These are phyloP conservation scores for Rhinolophus ferrumequinum DNA, from an alignment of 2,113 vertebrate species.

Conservation along the genomic window DNA sequence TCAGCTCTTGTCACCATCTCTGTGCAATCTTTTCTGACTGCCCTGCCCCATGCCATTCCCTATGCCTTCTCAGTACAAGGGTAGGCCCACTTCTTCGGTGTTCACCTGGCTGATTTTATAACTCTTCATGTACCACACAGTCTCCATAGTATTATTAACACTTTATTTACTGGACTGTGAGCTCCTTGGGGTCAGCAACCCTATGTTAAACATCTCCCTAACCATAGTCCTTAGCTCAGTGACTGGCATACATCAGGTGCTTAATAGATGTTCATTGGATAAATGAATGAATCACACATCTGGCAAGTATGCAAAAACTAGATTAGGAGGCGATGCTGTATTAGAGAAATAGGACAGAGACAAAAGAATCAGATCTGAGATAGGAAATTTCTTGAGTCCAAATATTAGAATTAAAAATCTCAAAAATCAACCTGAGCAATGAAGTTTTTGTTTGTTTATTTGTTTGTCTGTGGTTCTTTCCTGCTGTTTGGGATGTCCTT, in stretches of 20 bases:
- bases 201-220: not conserved
- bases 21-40: not conserved
- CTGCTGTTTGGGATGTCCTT: slow-evolving; percentile 5
- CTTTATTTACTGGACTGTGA: not conserved
- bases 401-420: slow-evolving; percentile 42
- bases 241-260: slow-evolving; percentile 17
- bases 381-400: not conserved
- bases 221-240: slow-evolving; percentile 33
- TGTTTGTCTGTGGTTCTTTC: not conserved
- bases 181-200: not conserved
- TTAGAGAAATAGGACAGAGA: slow-evolving; percentile 15
- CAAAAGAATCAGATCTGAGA: slow-evolving; percentile 18
- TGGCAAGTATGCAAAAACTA: slow-evolving; percentile 29
- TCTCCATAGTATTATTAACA: not conserved
- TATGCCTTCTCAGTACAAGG: not conserved
- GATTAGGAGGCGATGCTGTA: not conserved
- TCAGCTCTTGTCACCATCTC: not conserved
- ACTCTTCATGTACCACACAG: not conserved
- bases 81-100: not conserved
- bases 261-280: not conserved
- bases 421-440: slow-evolving; percentile 4
- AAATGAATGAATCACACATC: not conserved
- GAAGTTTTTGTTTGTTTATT: not conserved
- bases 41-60: not conserved
- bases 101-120: not conserved